phyloP scores from a whole-genome alignment of 2,888 invertebrate species.

The Chrysolina oricalcia region DNA sequence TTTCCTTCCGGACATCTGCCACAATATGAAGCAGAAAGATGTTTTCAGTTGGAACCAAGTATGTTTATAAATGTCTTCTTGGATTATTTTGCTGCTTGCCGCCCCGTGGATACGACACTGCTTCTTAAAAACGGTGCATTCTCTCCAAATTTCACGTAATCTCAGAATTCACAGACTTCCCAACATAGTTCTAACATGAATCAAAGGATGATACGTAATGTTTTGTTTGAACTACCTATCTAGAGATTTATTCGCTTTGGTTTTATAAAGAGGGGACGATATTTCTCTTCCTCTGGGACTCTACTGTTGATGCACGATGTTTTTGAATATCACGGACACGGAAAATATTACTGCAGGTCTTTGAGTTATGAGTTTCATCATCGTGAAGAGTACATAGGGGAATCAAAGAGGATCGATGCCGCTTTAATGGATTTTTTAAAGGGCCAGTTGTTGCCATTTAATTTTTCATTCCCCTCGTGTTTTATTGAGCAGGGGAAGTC shows the following conservation, averaged over 20 bases:
- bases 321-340: slow-evolving; percentile 57
- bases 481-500: slow-evolving; percentile 9
- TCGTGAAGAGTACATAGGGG: slow-evolving; percentile 41
- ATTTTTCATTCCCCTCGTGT: slow-evolving; percentile 47
- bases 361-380: slow-evolving; percentile 52
- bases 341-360: slow-evolving; percentile 46
- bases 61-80: too few species aligned
- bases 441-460: slow-evolving; percentile 56
- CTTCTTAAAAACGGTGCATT: not conserved
- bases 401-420: slow-evolving; percentile 51
- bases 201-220: not conserved
- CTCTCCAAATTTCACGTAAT: not conserved
- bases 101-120: not conserved
- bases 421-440: slow-evolving; percentile 57
- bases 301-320: slow-evolving; percentile 18
- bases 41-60: too few species aligned
- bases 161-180: not conserved
- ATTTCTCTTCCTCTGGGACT: slow-evolving; percentile 16
- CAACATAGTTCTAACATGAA: not conserved
- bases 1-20: too few species aligned
- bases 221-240: slow-evolving; percentile 21
- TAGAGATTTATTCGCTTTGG: slow-evolving; percentile 11
- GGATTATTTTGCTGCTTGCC: too few species aligned
- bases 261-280: slow-evolving; percentile 14
- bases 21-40: too few species aligned